Evolutionary conservation across 2,888 invertebrate genomes (phyloP).

Genomic region (Melangyna quadrimaculata): DNA sequence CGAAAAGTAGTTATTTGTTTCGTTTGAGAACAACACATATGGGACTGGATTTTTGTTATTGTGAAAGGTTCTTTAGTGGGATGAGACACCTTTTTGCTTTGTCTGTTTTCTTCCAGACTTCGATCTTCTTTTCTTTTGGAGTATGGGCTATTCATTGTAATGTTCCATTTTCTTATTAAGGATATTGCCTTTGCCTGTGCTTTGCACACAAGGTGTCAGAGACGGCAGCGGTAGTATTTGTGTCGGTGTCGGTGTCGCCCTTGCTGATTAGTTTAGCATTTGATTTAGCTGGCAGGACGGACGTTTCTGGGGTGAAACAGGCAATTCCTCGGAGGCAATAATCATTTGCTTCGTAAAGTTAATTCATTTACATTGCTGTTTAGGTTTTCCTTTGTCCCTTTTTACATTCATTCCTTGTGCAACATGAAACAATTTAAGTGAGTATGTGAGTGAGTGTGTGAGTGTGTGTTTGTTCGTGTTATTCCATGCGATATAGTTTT

Average conservation of each 20-base stretch:
- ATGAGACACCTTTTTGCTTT: neutral
- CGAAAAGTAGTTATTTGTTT: conserved; percentile 43
- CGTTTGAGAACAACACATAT: conserved; percentile 39
- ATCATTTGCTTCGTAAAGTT: conserved; percentile 41
- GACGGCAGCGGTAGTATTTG: neutral
- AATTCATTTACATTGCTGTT: conserved; percentile 50
- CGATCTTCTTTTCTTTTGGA: conserved; percentile 9
- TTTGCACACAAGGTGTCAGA: conserved; percentile 53
- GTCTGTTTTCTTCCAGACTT: conserved; percentile 21
- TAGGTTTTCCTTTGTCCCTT: conserved; percentile 2
- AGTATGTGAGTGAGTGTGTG: neutral
- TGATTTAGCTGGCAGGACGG: conserved; percentile 28
- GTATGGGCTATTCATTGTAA: conserved; percentile 41
- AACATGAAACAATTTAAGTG: conserved; percentile 10
- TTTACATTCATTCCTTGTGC: conserved; percentile 16
- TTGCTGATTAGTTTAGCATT: conserved; percentile 61
- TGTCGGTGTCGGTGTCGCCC: conserved; percentile 21
- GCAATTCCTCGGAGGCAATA: conserved; percentile 12
- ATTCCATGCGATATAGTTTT: conserved; percentile 40
- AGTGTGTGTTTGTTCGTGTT: conserved; percentile 9
- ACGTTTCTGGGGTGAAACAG: conserved; percentile 15
- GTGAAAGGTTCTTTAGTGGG: neutral
- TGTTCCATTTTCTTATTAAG: conserved; percentile 41
- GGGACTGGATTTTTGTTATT: conserved; percentile 9
- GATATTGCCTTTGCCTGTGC: conserved; percentile 26